Evolutionary conservation across 2,888 invertebrate genomes (phyloP), one percentile per base, ranked within the genome.

Genomic region (Linyphia triangularis): DNA sequence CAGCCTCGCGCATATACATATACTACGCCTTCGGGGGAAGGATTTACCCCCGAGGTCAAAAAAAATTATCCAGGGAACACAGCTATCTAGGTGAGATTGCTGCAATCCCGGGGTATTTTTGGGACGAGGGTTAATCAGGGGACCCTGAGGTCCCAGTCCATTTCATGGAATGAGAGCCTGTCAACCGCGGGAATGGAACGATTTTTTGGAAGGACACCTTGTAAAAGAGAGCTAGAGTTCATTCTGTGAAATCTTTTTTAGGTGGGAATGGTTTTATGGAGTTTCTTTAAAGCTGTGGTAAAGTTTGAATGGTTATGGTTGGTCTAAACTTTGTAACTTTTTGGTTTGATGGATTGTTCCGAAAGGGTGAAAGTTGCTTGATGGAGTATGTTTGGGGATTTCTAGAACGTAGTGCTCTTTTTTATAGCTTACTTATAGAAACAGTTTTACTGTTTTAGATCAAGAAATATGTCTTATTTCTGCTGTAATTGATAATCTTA

Each of bases 151-250:
- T n/a, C n/a, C 59, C n/a, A 57, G 59, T 33, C 61, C 61, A 75
- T 79, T 79, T 13, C 65, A 16, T 22, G 61, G 19, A 65, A 79
- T 77, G 33, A 77, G 79, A 26, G 16, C 40, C 67, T 79, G 79
- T 79, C 79, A 79, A 57, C 81, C 57, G 30, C 65, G 78, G 30
- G 37, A 67, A 70, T 82, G 70, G 79, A 79, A n/a, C 57, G 43
- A 79, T 63, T 77, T 22, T 19, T 10, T 22, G 28, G 13, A 22
- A 13, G 75, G 59, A 24, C 16, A 28, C 22, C 24, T 24, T 28
- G 40, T 43, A 70, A 43, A 16, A 33, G 19, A n/a, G 10, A n/a
- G 24, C 69, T 22, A 22, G n/a, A 51, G 19, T 19, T 69, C 67
- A 13, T 10, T n/a, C 7, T 69, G 33, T 9, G 51, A 51, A 51